Evolutionary conservation across 2,797 vertebrate species (phyloP), one percentile per base, ranked within the genome.

Genomic region (Corythornis leucogaster): DNA sequence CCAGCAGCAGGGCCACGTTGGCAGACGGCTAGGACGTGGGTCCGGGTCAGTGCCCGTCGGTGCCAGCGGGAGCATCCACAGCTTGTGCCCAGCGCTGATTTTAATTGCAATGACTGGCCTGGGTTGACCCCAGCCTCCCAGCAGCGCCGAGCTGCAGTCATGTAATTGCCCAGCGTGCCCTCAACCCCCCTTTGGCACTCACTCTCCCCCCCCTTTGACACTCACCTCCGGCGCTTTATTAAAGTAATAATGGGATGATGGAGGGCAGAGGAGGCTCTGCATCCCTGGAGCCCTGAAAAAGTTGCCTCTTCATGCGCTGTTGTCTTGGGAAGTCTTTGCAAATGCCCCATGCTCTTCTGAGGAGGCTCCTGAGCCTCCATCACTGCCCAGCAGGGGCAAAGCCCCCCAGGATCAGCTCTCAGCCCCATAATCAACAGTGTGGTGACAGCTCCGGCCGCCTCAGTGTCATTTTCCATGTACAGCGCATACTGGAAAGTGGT

Each of bases 401-500:
- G 18, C 9, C 16, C 30, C 28, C 45, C 1, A 1, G 58, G 59
- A 69, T 45, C 40, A 67, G 51, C 78, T 4, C 81, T 53, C 11
- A 1, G 20, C 30, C 45, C 46, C 2, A 1, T 5, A 8, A 86
- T 30, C 15, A 15, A 2, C 0, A 0, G 33, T 22, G 50, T 31
- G 4, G 3, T 0, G 2, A 22, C 0, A 3, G 68, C 63, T 58
- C n/a, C 2, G 1, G 28, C 54, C 5, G 1, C 53, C 15, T 74
- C 35, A 4, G 74, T 50, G 11, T 18, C 70, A 2, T n/a, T 50
- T 63, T 45, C 76, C 46, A 0, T 0, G 7, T 13, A 7, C 35
- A 28, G 30, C 0, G 0, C 0, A 0, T 8, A 1, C 4, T 12
- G 51, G 42, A 40, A 43, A 76, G 51, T 1, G 13, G 26, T 64